Evolutionary conservation across 1,140 invertebrate species (phyloP).

Genomic region (Aplysia californica): DNA sequence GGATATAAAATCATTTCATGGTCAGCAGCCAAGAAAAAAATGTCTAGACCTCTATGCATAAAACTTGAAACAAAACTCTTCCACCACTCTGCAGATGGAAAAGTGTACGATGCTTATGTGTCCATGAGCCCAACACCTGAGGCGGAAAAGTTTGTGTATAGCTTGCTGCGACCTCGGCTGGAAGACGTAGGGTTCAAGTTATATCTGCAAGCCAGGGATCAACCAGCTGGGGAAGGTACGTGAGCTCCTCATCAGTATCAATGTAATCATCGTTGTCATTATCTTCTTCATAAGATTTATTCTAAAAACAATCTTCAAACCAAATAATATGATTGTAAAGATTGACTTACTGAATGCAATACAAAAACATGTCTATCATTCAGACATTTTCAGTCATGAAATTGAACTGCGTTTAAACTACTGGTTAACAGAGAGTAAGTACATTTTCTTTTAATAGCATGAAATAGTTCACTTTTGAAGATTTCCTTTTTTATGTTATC

Average conservation of each 20-base stretch:
- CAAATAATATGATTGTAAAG: neutral
- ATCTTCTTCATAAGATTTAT: too few relatives aligned
- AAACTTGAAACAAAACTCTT: too few relatives aligned
- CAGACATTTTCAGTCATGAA: too few relatives aligned
- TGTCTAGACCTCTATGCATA: too few relatives aligned
- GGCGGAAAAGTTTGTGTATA: constrained; percentile 33
- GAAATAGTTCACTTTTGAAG: too few relatives aligned
- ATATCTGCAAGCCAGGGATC: constrained; percentile 38
- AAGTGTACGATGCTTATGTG: constrained; percentile 38
- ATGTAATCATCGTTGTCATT: too few relatives aligned
- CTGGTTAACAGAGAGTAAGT: neutral
- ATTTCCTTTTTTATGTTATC: neutral
- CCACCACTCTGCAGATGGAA: constrained; percentile 39
- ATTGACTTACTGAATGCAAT: neutral
- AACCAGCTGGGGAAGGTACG: constrained; percentile 31
- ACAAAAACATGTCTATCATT: neutral
- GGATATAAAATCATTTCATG: neutral
- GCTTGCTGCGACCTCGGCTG: constrained; percentile 19
- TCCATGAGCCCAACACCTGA: constrained; percentile 22
- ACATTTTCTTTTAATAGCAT: too few relatives aligned
- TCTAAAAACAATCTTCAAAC: neutral
- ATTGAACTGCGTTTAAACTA: neutral
- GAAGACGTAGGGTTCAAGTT: constrained; percentile 38
- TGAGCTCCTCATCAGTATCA: too few relatives aligned
- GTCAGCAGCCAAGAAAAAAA: too few relatives aligned